Evolutionary conservation across 2,888 invertebrate species (phyloP), one percentile per base, ranked within the genome.

Genomic region (Rhogogaster chlorosoma): DNA sequence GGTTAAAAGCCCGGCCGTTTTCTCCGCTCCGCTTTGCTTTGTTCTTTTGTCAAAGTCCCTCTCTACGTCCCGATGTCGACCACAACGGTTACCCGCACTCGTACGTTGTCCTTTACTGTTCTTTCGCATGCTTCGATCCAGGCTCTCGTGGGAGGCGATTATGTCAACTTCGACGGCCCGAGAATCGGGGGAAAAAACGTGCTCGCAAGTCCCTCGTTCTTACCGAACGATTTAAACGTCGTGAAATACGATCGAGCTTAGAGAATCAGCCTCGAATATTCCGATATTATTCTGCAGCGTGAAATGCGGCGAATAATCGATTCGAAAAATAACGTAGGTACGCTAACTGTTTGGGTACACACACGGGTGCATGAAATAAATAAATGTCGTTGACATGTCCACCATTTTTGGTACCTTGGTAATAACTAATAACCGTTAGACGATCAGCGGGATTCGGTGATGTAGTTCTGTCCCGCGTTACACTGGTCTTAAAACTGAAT

Each of bases 1-100:
- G 38, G 49, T 84, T 84, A 84, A 84, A 84, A 61, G 64, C 84
- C 84, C n/a, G 77, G 32, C 29, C 67, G 22, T 38, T 38, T 71
- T 71, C 38, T 38, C 4, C 18, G 29, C 71, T 42, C 9, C 18
- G 77, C 26, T 80, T 38, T 12, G 36, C 38, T 57, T 45, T 42
- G 49, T 26, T 53, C 75, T 49, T 29, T 73, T 73, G 29, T 38
- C 70, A 7, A n/a, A 22, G 5, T 38, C 42, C 42, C 22, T 73
- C 1, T 12, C 22, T 42, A 3, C n/a, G n/a, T n/a, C n/a, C 42
- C 36, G 18, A 0, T 64, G 22, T 64, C 10, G 64, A 10, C 61
- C 10, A 61, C 26, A 6, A 26, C 26, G 61, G 7, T 32, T 67
- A 18, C 12, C 0, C 32, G 3, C 67, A 29, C 12, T 2, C 26